Evolutionary conservation across 2,113 vertebrate species (phyloP).

Genomic region (Pogona vitticeps): DNA sequence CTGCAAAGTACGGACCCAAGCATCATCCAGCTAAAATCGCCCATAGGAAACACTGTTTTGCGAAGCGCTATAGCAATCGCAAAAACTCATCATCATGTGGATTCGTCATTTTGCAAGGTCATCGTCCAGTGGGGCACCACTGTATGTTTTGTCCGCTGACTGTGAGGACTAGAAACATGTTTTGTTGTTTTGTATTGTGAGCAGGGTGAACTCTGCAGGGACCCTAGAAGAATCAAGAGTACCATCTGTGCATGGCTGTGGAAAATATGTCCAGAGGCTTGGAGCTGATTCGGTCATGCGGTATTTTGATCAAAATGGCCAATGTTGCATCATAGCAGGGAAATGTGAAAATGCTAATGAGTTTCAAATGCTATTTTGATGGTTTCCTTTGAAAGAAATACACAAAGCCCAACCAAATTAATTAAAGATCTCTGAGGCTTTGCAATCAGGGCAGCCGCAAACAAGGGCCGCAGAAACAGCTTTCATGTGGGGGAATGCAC

Average conservation of each 20-base stretch:
- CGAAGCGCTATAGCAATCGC: too few relatives aligned
- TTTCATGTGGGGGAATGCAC: constrained; percentile 70
- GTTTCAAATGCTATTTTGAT: constrained; percentile 75
- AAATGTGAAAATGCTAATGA: constrained; percentile 61
- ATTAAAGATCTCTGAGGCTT: constrained; percentile 74
- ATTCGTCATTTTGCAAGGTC: too few relatives aligned
- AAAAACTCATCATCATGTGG: too few relatives aligned
- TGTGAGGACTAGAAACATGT: neutral
- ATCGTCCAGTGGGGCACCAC: neutral
- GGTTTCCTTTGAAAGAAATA: constrained; percentile 73
- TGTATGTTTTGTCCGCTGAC: too few relatives aligned
- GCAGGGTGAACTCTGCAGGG: neutral
- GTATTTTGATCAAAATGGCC: neutral
- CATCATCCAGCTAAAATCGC: too few relatives aligned
- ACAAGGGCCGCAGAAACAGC: constrained; percentile 37
- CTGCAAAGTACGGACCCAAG: too few relatives aligned
- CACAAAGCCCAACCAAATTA: constrained; percentile 61
- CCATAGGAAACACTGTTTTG: too few relatives aligned
- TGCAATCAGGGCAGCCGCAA: constrained; percentile 74
- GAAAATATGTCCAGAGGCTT: neutral
- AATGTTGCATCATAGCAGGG: constrained; percentile 25
- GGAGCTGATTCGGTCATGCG: neutral
- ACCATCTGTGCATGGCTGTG: neutral
- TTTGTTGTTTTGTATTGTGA: neutral
- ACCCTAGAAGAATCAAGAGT: too few relatives aligned